A percentile compares a stretch with the other conserved stretches of the same genome.
Conservation (phyloP, 2,113 vertebrate species). For the Argyrosomus japonicus region DNA sequence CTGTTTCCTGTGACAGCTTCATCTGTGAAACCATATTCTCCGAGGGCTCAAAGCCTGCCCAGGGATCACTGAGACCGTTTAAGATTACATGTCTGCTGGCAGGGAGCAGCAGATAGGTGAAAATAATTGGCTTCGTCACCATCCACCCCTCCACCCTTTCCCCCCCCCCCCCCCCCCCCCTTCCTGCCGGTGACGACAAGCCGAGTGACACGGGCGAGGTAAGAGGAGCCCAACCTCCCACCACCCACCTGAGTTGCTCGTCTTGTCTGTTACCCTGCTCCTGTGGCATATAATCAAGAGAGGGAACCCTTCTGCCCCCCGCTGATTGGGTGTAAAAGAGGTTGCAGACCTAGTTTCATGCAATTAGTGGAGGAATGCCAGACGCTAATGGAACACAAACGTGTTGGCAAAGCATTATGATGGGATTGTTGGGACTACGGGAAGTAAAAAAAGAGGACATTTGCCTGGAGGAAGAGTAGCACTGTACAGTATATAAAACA, state of each 20-base stretch:
- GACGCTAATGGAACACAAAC: slow-evolving; percentile 76
- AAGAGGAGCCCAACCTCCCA: slow-evolving; percentile 53
- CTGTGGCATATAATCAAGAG: slow-evolving; percentile 73
- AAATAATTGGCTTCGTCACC: slow-evolving; percentile 84
- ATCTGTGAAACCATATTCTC: slow-evolving; percentile 79
- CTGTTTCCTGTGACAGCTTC: slow-evolving; percentile 78
- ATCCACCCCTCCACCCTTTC: slow-evolving; percentile 23
- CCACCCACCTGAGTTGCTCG: slow-evolving; percentile 55
- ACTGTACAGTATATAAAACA: slow-evolving; percentile 55
- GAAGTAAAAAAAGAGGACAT: slow-evolving; percentile 57
- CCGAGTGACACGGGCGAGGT: slow-evolving; percentile 44
- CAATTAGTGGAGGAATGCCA: slow-evolving; percentile 82
- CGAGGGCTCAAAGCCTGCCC: slow-evolving; percentile 69
- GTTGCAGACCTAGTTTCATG: slow-evolving; percentile 79
- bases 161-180: not conserved
- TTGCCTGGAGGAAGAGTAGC: slow-evolving; percentile 67
- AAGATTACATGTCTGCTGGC: slow-evolving; percentile 79
- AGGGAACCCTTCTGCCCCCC: slow-evolving; percentile 60
- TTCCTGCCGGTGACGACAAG: slow-evolving; percentile 55
- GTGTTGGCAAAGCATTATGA: slow-evolving; percentile 72
- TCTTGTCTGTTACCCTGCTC: slow-evolving; percentile 42
- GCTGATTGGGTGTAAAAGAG: slow-evolving; percentile 81
- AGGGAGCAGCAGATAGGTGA: slow-evolving; percentile 77
- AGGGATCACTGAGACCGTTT: slow-evolving; percentile 79
- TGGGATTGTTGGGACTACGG: slow-evolving; percentile 62